Base-by-base conservation (phyloP, 2,113 vertebrate species). In the Stercorarius parasiticus region DNA sequence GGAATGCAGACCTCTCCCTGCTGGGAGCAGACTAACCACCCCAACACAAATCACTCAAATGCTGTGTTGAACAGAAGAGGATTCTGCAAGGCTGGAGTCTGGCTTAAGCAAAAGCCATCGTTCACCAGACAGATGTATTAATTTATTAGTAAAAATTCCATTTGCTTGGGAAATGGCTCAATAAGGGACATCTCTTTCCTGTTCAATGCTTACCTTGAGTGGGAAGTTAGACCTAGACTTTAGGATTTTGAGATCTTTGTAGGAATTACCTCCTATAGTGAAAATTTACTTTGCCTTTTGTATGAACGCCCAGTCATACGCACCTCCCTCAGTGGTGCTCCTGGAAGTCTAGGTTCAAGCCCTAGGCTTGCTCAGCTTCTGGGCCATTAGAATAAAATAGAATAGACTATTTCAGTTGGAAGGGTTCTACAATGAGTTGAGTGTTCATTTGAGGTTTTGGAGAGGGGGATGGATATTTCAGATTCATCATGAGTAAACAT, bases 281-380 rank as follows among this genome's bases (percentile, higher is more conserved):
- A 50, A 38, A 22, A 11, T 29, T 20, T 13, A 13, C 16, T 38
- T 27, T 11, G 2, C 18, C 25, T 45, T 43, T 29, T 19, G 25
- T 15, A 8, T 27, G 26, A 17, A 14, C 2, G 7, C 21, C 38
- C 27, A 15, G 50, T 25, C 0, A 0, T 50, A 10, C 52, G 5
- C 15, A 5, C 6, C 45, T 47, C 55, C 30, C 5, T 47, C n/a
- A 7, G 40, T 6, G 30, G 14, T 6, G 32, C 53, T 53, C 45
- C 26, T 55, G n/a, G 56, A n/a, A 55, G 61, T 10, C 38, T 21
- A 18, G 58, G 22, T 29, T 49, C 26, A 5, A 25, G 30, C n/a
- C 47, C 59, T 40, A 3, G 19, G 34, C 36, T 42, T 38, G 52
- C 32, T 50, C 11, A 9, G 40, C n/a, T 79, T 53, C 47, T 52